A percentile compares a stretch with the other conserved stretches of the same genome.
phyloP scores from a whole-genome alignment of 35 echinoderm and acorn worm genomes.

The Hemicentrotus pulcherrimus region DNA sequence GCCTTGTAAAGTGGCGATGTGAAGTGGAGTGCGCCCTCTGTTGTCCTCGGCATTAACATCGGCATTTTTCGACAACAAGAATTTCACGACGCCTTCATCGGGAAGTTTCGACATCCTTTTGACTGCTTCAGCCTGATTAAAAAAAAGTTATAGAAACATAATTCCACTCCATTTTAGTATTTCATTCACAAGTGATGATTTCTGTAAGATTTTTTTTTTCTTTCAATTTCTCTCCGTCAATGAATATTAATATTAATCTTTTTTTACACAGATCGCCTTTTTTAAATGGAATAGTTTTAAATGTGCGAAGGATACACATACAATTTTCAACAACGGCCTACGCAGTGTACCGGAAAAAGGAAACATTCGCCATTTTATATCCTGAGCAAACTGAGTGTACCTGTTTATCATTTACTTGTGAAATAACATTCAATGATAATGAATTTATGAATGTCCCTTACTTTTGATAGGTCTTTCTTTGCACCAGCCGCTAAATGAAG shows the following conservation, averaged over 20 bases:
- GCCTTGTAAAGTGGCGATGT: constrained; percentile 26
- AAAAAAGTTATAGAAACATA: background rate
- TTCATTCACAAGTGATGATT: background rate
- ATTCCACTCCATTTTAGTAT: background rate
- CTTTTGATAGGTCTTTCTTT: background rate
- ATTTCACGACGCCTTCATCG: background rate
- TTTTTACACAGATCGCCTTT: too few relatives aligned
- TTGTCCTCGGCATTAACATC: constrained; percentile 25
- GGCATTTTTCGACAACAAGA: background rate
- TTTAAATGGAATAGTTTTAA: too few relatives aligned
- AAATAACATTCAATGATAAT: background rate
- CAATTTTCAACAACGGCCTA: too few relatives aligned
- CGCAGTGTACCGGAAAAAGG: too few relatives aligned
- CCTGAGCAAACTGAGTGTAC: too few relatives aligned
- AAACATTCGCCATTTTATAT: too few relatives aligned
- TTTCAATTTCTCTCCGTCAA: too few relatives aligned
- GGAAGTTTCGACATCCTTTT: background rate
- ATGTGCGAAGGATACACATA: too few relatives aligned
- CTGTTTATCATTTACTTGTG: too few relatives aligned
- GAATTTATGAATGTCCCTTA: background rate
- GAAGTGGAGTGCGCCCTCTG: constrained; percentile 50
- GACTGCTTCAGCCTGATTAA: background rate
- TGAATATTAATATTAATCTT: too few relatives aligned
- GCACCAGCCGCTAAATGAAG: constrained; percentile 32
- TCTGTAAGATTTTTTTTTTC: too few relatives aligned